phyloP scores from a whole-genome alignment of 2,888 invertebrate genomes.

The Panorpa germanica region DNA sequence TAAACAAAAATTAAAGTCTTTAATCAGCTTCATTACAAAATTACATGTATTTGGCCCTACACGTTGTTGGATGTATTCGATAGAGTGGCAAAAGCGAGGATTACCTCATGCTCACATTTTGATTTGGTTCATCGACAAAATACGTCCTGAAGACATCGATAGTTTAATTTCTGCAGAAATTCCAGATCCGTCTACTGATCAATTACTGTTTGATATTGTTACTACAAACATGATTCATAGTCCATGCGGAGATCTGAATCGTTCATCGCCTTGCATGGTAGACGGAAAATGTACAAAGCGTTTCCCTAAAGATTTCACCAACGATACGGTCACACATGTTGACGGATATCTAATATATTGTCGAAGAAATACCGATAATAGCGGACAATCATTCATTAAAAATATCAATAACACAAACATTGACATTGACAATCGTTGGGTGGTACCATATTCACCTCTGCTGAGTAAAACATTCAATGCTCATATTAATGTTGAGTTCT shows the following conservation, averaged over 20 bases:
- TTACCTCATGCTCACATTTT: slow-evolving; percentile 18
- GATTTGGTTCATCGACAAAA: slow-evolving; percentile 17
- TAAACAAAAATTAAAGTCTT: slow-evolving; percentile 7
- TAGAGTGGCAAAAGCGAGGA: slow-evolving; percentile 19
- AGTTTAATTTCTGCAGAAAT: slow-evolving; percentile 15
- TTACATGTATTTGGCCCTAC: slow-evolving; percentile 8
- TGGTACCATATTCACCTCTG: slow-evolving; percentile 19
- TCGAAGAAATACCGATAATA: slow-evolving; percentile 14
- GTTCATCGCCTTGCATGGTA: slow-evolving; percentile 17
- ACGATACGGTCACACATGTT: slow-evolving; percentile 17
- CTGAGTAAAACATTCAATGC: slow-evolving; percentile 17
- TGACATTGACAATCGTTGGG: slow-evolving; percentile 18
- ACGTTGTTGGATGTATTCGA: slow-evolving; percentile 15
- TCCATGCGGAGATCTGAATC: slow-evolving; percentile 16
- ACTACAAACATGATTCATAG: slow-evolving; percentile 20
- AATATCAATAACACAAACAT: slow-evolving; percentile 10
- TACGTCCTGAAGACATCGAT: slow-evolving; percentile 17
- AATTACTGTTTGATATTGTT: slow-evolving; percentile 14
- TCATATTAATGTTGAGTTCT: slow-evolving; percentile 23
- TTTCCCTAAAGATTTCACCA: slow-evolving; percentile 14
- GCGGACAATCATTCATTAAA: slow-evolving; percentile 12
- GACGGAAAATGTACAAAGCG: slow-evolving; percentile 19
- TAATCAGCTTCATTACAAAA: slow-evolving; percentile 9
- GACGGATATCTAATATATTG: slow-evolving; percentile 20
- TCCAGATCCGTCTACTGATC: slow-evolving; percentile 12